Conservation (phyloP, 2,113 vertebrate species). For the Elaphurus davidianus region DNA sequence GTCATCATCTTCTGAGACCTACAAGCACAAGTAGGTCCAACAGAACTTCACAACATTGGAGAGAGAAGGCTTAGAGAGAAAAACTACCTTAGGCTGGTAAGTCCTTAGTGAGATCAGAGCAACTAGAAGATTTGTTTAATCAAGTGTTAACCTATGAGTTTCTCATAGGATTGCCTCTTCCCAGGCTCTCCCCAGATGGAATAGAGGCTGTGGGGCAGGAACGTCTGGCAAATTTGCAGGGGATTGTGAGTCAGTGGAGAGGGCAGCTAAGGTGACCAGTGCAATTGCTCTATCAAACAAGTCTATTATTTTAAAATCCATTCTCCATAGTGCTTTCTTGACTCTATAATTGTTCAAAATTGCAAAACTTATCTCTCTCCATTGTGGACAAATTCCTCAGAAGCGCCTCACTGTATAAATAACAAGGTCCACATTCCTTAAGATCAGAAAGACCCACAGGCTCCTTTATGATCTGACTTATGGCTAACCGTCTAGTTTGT, state of each 20-base stretch:
- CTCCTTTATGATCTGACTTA: not conserved
- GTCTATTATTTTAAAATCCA: not conserved
- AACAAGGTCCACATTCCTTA: not conserved
- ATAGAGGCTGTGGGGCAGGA: not conserved
- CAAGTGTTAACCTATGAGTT: not conserved
- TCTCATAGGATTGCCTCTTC: not conserved
- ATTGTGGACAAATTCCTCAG: not conserved
- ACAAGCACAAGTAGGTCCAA: not conserved
- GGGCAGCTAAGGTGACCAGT: not conserved
- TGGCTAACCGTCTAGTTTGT: not conserved
- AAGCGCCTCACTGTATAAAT: not conserved
- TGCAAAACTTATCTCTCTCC: not conserved
- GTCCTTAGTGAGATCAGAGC: not conserved
- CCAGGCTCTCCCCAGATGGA: not conserved
- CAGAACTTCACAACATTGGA: not conserved
- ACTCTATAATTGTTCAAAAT: not conserved
- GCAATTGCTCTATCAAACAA: not conserved
- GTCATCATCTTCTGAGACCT: not conserved
- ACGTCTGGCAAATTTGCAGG: not conserved
- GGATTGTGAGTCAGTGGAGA: no score
- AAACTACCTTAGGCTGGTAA: not conserved
- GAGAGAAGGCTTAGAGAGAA: not conserved
- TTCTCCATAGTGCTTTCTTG: not conserved
- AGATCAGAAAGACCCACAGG: not conserved
- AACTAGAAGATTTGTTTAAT: not conserved